These are phyloP conservation scores for Cephalopholis sonnerati DNA, from an alignment of 2,113 vertebrate species.

Conservation along the genomic window DNA sequence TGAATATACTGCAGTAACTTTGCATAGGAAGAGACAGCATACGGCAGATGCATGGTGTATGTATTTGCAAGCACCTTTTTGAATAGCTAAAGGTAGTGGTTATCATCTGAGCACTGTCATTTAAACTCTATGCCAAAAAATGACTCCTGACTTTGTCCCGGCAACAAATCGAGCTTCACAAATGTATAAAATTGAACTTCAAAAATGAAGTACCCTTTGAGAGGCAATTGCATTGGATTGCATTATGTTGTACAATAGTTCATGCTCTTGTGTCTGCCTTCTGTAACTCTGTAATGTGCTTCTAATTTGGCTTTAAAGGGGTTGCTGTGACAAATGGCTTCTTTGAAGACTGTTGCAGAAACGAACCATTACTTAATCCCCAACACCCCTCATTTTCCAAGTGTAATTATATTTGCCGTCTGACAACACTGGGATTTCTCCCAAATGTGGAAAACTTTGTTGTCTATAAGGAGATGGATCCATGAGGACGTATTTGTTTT, in stretches of 20 bases:
- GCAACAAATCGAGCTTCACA: background rate
- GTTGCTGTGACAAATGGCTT: constrained; percentile 19
- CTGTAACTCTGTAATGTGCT: background rate
- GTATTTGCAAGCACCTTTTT: background rate
- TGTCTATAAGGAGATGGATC: constrained; percentile 17
- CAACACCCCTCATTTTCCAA: background rate
- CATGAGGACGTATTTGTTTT: constrained; percentile 17
- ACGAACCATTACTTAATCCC: constrained; percentile 9
- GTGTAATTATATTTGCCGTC: constrained; percentile 14
- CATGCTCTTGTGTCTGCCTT: background rate
- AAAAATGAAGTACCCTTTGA: constrained; percentile 1
- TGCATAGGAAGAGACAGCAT: background rate
- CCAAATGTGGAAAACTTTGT: constrained; percentile 4
- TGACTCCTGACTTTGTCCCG: background rate
- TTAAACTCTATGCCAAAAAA: background rate
- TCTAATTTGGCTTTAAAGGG: constrained; percentile 32
- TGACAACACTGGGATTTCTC: background rate
- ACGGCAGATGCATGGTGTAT: background rate
- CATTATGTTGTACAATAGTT: background rate
- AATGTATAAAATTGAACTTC: background rate
- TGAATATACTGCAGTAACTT: background rate
- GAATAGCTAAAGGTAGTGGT: background rate
- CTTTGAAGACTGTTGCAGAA: constrained; percentile 24
- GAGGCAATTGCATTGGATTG: background rate
- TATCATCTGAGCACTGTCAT: background rate